phyloP scores from a whole-genome alignment of 2,113 vertebrate species.

The Octodon degus region DNA sequence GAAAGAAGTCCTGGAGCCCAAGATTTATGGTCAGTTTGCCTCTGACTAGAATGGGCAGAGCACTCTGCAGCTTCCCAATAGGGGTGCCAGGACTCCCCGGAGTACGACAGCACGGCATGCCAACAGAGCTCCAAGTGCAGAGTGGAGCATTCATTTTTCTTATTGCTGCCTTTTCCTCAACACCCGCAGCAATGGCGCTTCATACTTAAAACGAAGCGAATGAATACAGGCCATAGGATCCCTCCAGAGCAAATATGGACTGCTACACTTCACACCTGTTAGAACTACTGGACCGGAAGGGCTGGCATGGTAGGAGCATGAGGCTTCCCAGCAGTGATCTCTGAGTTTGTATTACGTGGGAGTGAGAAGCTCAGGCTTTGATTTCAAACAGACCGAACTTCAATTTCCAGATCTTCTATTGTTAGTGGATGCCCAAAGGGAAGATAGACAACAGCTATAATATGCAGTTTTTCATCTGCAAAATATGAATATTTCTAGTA shows the following conservation, averaged over 20 bases:
- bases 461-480: not conserved
- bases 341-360: not conserved
- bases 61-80: not conserved
- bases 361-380: not conserved
- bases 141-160: not conserved
- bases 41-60: not conserved
- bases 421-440: not conserved
- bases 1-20: not conserved
- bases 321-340: not conserved
- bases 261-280: not conserved
- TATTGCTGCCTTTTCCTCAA: not conserved
- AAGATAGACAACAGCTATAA: slow-evolving; percentile 5
- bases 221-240: not conserved
- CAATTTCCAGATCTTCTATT: slow-evolving; percentile 17
- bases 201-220: not conserved
- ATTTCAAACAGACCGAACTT: slow-evolving; percentile 23
- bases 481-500: slow-evolving; percentile 36
- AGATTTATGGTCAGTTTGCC: not conserved
- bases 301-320: not conserved
- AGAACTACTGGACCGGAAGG: not conserved
- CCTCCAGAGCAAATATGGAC: not conserved
- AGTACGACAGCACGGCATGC: not conserved
- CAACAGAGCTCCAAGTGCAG: not conserved
- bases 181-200: not conserved
- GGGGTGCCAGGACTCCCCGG: not conserved